Evolutionary conservation across 1,140 invertebrate species (phyloP).

Genomic region (Halesus radiatus): DNA sequence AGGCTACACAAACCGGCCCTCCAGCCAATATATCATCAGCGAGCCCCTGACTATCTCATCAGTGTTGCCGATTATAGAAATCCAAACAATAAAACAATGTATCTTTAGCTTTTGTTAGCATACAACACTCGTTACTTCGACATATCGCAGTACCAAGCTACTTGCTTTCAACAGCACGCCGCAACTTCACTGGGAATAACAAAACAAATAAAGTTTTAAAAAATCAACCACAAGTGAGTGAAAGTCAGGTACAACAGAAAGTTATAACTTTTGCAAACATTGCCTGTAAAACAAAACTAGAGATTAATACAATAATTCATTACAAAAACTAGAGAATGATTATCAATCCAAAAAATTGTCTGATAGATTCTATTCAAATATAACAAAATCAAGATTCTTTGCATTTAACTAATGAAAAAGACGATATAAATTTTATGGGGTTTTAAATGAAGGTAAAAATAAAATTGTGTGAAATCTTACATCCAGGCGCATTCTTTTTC

Average conservation of each 20-base stretch:
- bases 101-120: slow-evolving; percentile 23
- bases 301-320: too few species aligned
- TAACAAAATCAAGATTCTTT: background rate
- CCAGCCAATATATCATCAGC: background rate
- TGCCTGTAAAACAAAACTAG: too few species aligned
- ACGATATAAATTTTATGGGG: background rate
- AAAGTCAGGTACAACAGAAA: too few species aligned
- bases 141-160: slow-evolving; percentile 12
- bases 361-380: too few species aligned
- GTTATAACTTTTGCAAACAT: too few species aligned
- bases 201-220: slow-evolving; percentile 49
- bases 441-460: slow-evolving; percentile 7
- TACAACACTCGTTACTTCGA: background rate
- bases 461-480: slow-evolving; percentile 57
- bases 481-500: slow-evolving; percentile 70
- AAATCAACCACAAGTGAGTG: slow-evolving; percentile 36
- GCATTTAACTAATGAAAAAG: background rate
- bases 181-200: slow-evolving; percentile 55
- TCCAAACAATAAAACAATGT: background rate
- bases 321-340: too few species aligned
- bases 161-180: slow-evolving; percentile 36
- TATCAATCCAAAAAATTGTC: too few species aligned
- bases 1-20: background rate
- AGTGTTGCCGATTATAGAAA: background rate
- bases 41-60: slow-evolving; percentile 1